Conservation (phyloP, 2,888 invertebrate species). For the Podabrus alpinus region DNA sequence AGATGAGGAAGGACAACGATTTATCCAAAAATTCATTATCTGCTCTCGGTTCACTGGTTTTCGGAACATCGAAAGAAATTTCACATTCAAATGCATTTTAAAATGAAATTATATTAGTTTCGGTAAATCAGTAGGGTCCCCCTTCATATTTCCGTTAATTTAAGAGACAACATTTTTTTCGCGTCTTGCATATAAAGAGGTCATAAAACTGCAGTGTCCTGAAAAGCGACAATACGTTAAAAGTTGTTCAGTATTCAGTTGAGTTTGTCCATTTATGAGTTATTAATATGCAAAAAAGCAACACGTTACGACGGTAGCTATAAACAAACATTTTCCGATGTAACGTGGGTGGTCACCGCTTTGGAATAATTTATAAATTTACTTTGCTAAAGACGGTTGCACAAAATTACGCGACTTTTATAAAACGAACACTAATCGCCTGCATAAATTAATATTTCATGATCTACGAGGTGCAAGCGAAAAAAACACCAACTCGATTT, state of each 20-base stretch:
- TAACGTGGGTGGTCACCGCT: slow-evolving; percentile 22
- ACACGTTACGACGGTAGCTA: slow-evolving; percentile 20
- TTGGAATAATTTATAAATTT: slow-evolving; percentile 25
- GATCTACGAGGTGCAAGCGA: not conserved
- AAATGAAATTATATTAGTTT: too few species aligned
- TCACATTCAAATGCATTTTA: too few species aligned
- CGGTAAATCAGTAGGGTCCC: too few species aligned
- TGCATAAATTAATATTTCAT: not conserved
- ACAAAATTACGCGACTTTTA: not conserved
- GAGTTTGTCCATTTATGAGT: slow-evolving; percentile 16
- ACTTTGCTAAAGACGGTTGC: slow-evolving; percentile 12
- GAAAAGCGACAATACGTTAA: not conserved
- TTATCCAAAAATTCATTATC: too few species aligned
- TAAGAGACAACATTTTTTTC: too few species aligned
- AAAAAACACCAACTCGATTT: not conserved
- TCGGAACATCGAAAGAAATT: too few species aligned
- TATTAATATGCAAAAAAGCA: slow-evolving; percentile 26
- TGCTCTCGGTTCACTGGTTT: too few species aligned
- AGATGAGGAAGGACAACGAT: too few species aligned
- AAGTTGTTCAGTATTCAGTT: slow-evolving; percentile 12
- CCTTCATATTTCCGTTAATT: too few species aligned
- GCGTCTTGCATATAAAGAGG: not conserved
- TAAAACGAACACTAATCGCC: not conserved
- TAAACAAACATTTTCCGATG: slow-evolving; percentile 23
- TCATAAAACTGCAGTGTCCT: not conserved